These are phyloP conservation scores for Gisinianus flammeolus DNA, from an alignment of 2,888 invertebrate species.

Conservation along the genomic window DNA sequence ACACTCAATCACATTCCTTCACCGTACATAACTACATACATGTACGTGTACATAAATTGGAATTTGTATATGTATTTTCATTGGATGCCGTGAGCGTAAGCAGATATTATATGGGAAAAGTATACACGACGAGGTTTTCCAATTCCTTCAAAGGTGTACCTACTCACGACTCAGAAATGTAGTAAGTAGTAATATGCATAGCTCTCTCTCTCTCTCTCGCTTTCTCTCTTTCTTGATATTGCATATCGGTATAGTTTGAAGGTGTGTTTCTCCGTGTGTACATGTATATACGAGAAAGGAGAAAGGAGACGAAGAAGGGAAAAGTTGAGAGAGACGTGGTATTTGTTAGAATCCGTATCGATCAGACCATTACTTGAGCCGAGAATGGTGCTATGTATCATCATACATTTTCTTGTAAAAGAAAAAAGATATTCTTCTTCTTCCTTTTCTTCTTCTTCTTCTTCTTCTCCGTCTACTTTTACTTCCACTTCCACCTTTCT, in stretches of 20 bases:
- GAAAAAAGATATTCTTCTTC: slow-evolving; percentile 5
- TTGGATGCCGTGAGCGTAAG: too few species aligned
- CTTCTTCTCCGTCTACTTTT: background rate
- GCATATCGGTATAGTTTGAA: background rate
- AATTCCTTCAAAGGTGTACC: too few species aligned
- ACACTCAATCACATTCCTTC: too few species aligned
- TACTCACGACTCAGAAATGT: too few species aligned
- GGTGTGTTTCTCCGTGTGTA: background rate
- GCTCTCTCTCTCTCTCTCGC: background rate
- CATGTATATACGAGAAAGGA: background rate
- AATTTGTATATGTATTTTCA: too few species aligned
- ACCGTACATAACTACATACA: too few species aligned
- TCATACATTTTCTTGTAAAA: background rate
- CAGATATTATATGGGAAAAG: too few species aligned
- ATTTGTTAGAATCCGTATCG: slow-evolving; percentile 41
- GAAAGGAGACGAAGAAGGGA: background rate
- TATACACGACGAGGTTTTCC: too few species aligned
- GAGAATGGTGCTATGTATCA: slow-evolving; percentile 24
- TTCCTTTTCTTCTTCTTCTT: background rate
- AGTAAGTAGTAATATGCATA: too few species aligned
- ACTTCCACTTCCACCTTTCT: background rate
- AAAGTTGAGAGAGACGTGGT: slow-evolving; percentile 12
- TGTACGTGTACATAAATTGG: too few species aligned
- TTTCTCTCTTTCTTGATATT: background rate
- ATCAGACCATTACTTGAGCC: slow-evolving; percentile 43